These are phyloP conservation scores for Sparidentex hasta DNA, from an alignment of 2,797 vertebrate genomes.

Conservation along the genomic window DNA sequence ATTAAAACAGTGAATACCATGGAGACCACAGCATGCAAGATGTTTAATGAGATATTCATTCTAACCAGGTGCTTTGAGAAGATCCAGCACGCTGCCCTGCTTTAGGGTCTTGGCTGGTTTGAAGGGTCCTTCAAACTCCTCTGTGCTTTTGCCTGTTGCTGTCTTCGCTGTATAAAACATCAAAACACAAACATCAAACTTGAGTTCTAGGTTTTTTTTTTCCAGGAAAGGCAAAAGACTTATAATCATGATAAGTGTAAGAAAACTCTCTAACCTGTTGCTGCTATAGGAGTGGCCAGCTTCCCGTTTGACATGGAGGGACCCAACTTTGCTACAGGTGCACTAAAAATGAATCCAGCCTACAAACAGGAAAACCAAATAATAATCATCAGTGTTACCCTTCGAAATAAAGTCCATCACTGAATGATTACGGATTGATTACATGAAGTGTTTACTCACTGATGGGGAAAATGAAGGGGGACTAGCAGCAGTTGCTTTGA, in stretches of 20 bases:
- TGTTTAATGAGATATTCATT: not conserved
- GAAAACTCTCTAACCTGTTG: conserved; percentile 80
- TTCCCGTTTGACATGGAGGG: conserved; percentile 85
- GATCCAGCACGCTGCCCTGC: conserved; percentile 95
- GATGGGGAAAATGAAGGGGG: conserved; percentile 89
- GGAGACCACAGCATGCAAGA: not conserved
- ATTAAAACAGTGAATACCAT: conserved; percentile 2
- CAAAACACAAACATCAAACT: conserved; percentile 5
- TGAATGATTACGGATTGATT: no score
- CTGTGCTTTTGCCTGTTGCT: conserved; percentile 82
- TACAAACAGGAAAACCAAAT: conserved; percentile 61
- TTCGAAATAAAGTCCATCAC: not conserved
- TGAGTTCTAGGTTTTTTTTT: not conserved
- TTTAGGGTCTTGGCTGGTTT: conserved; percentile 93
- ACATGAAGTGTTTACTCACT: conserved; percentile 83
- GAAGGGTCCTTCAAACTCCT: conserved; percentile 88
- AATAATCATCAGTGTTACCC: not conserved
- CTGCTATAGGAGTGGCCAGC: conserved; percentile 73
- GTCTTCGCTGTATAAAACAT: conserved; percentile 71
- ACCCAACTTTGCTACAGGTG: conserved; percentile 91
- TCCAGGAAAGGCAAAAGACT: not conserved
- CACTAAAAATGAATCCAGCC: conserved; percentile 96
- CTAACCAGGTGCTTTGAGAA: conserved; percentile 94
- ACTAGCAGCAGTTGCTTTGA: conserved; percentile 94
- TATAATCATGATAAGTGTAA: not conserved